phyloP scores from a whole-genome alignment of 2,113 vertebrate species.

The Haemorhous mexicanus region DNA sequence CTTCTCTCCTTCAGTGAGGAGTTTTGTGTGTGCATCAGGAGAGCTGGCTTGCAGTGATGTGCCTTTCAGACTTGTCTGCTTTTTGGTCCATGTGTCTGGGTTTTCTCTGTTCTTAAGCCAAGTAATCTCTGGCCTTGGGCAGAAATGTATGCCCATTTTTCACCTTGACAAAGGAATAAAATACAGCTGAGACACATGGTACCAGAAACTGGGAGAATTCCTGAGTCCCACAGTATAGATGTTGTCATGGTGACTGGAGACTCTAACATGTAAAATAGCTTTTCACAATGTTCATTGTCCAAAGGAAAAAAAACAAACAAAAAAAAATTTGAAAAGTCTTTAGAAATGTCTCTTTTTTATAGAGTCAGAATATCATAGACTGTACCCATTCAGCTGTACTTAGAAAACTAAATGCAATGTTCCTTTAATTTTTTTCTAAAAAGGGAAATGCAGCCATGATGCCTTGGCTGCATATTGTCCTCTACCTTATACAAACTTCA shows the following conservation, averaged over 20 bases:
- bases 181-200: neutral
- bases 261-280: neutral
- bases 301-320: neutral
- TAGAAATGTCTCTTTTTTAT: neutral
- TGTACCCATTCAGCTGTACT: neutral
- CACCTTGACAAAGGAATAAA: neutral
- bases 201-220: neutral
- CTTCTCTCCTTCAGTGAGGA: neutral
- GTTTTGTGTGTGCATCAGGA: neutral
- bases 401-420: neutral
- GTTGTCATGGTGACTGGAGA: neutral
- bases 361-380: neutral
- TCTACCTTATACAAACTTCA: neutral
- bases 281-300: neutral
- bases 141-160: neutral
- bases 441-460: neutral
- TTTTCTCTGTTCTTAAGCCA: neutral
- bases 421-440: neutral
- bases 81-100: neutral
- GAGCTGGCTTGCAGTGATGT: neutral
- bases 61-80: neutral
- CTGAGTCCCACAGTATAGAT: neutral
- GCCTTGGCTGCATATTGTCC: neutral
- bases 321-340: neutral
- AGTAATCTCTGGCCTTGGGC: neutral